Conservation (phyloP, 2,888 invertebrate genomes). For the Periphyllus acericola region DNA sequence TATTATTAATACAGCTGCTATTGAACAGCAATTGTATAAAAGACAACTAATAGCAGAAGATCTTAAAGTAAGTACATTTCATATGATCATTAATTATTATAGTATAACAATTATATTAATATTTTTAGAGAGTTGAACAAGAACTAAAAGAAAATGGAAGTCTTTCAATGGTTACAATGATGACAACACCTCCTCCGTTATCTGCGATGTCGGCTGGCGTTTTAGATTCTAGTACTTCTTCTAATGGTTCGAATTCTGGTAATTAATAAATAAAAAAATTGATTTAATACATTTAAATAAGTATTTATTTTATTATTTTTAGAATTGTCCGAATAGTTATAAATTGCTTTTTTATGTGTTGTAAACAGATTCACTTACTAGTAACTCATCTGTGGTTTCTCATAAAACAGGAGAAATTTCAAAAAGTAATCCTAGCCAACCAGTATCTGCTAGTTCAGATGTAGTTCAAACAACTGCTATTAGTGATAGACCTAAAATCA, state of each 20-base stretch:
- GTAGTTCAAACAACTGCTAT: slow-evolving; percentile 76
- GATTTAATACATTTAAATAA: background rate
- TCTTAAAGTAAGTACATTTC: slow-evolving; percentile 67
- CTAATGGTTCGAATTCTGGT: slow-evolving; percentile 57
- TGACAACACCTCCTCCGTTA: slow-evolving; percentile 52
- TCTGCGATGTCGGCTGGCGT: slow-evolving; percentile 50
- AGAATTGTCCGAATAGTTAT: background rate
- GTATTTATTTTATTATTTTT: background rate
- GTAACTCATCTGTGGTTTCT: slow-evolving; percentile 17
- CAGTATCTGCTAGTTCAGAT: slow-evolving; percentile 60
- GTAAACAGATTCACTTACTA: slow-evolving; percentile 26
- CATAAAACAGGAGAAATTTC: slow-evolving; percentile 28
- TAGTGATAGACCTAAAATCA: slow-evolving; percentile 77
- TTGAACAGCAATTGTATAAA: slow-evolving; percentile 75
- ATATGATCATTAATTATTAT: background rate
- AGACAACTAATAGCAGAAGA: slow-evolving; percentile 79
- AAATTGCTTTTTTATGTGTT: background rate
- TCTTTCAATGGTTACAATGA: slow-evolving; percentile 54
- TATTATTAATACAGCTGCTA: slow-evolving; percentile 65
- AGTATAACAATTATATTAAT: slow-evolving; percentile 45
- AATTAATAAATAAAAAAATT: background rate
- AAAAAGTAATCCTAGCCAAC: slow-evolving; percentile 42
- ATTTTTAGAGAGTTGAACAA: slow-evolving; percentile 74
- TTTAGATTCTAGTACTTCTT: slow-evolving; percentile 58
- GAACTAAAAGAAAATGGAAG: slow-evolving; percentile 70